These are phyloP conservation scores for Pontoporia blainvillei DNA, from an alignment of 2,113 vertebrate species.

Conservation along the genomic window DNA sequence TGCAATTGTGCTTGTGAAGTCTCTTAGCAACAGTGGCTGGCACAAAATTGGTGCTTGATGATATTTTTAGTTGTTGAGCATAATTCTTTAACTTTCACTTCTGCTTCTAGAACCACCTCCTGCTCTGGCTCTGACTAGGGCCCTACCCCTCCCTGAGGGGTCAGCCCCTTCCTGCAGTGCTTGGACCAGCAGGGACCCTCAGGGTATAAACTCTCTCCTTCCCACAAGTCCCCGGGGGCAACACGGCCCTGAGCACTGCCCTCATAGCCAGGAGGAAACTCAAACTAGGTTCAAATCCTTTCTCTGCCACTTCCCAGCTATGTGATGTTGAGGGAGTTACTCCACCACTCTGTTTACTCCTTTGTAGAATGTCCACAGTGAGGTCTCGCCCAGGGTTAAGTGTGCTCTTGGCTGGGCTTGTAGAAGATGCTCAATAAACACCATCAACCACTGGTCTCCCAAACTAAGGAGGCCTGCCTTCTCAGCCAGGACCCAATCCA, in stretches of 20 bases:
- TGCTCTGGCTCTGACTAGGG: background rate
- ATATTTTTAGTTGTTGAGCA: slow-evolving; percentile 30
- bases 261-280: background rate
- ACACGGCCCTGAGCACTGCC: background rate
- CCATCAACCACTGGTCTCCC: background rate
- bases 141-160: background rate
- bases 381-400: background rate
- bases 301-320: background rate
- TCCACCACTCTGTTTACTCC: background rate
- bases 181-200: background rate
- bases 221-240: background rate
- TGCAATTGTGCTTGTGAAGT: background rate
- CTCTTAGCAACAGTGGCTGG: slow-evolving; percentile 37
- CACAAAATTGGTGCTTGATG: background rate
- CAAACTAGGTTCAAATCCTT: background rate
- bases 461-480: rapidly evolving
- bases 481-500: background rate
- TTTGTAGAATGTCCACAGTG: background rate
- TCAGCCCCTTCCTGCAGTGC: background rate
- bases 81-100: slow-evolving; percentile 12
- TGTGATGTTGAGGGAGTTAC: background rate
- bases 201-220: background rate
- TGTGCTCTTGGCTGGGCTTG: rapidly evolving
- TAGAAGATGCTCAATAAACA: background rate
- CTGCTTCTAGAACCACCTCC: background rate